Evolutionary conservation across 2,797 vertebrate species (phyloP).

Genomic region (Siniperca obscura): DNA sequence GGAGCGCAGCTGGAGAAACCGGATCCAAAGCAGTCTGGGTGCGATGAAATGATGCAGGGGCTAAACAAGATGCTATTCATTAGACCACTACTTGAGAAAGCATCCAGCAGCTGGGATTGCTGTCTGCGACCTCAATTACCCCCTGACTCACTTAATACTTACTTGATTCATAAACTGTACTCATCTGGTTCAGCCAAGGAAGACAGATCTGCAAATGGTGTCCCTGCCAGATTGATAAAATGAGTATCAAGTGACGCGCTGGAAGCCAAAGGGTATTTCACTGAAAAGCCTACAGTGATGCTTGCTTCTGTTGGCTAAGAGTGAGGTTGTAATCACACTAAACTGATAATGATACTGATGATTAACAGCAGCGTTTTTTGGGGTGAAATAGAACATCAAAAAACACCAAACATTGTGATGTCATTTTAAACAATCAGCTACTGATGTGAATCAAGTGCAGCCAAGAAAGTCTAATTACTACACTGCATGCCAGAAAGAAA

Average conservation of each 20-base stretch:
- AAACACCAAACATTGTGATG: constrained; percentile 35
- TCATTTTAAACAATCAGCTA: constrained; percentile 39
- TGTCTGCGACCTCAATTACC: constrained; percentile 76
- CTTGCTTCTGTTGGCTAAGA: constrained; percentile 31
- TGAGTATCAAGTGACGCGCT: constrained; percentile 44
- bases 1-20: constrained; percentile 74
- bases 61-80: constrained; percentile 83
- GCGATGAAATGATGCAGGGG: constrained; percentile 60
- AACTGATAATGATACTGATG: neutral
- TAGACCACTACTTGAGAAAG: constrained; percentile 59
- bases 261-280: constrained; percentile 29
- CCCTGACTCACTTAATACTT: constrained; percentile 62
- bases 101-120: constrained; percentile 71
- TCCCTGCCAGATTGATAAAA: constrained; percentile 58
- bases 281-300: constrained; percentile 20
- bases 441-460: constrained; percentile 19
- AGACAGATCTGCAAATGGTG: constrained; percentile 8
- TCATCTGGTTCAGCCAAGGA: constrained; percentile 24
- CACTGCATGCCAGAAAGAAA: constrained; percentile 16
- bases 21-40: constrained; percentile 65
- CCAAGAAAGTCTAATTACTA: constrained; percentile 26
- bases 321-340: neutral
- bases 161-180: constrained; percentile 45
- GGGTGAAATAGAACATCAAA: constrained; percentile 12
- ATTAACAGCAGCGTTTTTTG: constrained; percentile 17